These are phyloP conservation scores for Conopomorpha cramerella DNA, from an alignment of 1,140 invertebrate genomes.

Conservation along the genomic window DNA sequence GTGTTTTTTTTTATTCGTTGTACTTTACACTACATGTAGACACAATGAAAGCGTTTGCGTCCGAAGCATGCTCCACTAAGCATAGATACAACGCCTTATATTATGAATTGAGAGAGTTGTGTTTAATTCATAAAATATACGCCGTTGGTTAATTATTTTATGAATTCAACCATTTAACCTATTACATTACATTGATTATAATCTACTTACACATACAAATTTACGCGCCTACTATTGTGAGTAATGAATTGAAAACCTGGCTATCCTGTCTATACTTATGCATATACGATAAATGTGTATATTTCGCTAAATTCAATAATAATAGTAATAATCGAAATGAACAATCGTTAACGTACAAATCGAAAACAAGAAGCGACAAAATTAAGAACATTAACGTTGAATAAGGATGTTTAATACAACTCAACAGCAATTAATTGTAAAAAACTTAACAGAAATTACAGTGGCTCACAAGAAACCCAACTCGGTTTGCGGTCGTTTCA, in stretches of 20 bases:
- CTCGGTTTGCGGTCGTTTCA: too few relatives aligned
- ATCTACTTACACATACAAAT: slow-evolving; percentile 43
- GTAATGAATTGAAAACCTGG: slow-evolving; percentile 54
- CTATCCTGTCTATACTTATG: slow-evolving; percentile 53
- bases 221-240: slow-evolving; percentile 33
- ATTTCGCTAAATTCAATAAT: slow-evolving; percentile 55
- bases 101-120: too few relatives aligned
- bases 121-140: too few relatives aligned
- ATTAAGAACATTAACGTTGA: slow-evolving; percentile 39
- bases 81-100: too few relatives aligned
- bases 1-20: slow-evolving; percentile 46
- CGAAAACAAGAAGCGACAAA: slow-evolving; percentile 39
- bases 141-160: too few relatives aligned
- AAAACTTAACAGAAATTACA: slow-evolving; percentile 55
- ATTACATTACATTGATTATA: slow-evolving; percentile 55
- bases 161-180: slow-evolving; percentile 22
- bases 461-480: too few relatives aligned
- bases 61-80: too few relatives aligned
- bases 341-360: too few relatives aligned
- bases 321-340: slow-evolving; percentile 31
- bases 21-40: slow-evolving; percentile 36
- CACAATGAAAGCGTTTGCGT: slow-evolving; percentile 20
- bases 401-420: slow-evolving; percentile 51
- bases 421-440: slow-evolving; percentile 48
- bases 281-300: slow-evolving; percentile 43